Conservation (phyloP, 2,797 vertebrate species). For the Furcifer pardalis region DNA sequence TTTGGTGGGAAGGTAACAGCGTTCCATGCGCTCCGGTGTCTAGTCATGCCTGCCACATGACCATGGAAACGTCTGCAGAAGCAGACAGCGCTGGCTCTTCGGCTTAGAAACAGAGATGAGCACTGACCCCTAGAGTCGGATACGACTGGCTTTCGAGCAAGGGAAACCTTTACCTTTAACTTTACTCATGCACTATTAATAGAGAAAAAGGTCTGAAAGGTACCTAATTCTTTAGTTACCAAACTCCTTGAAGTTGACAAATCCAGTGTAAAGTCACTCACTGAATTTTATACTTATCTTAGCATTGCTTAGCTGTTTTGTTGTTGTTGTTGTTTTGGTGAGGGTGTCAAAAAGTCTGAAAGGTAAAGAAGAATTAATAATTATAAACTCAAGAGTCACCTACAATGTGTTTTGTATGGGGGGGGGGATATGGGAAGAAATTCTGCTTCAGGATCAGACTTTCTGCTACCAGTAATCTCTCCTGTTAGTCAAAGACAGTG, state of each 20-base stretch:
- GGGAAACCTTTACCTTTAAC: too few relatives aligned
- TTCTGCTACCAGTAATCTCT: not conserved
- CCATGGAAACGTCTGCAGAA: too few relatives aligned
- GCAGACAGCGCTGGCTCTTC: too few relatives aligned
- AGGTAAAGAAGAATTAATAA: constrained; percentile 18
- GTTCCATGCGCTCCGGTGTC: too few relatives aligned
- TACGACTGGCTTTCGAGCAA: too few relatives aligned
- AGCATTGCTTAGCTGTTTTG: constrained; percentile 3
- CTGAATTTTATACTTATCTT: constrained; percentile 44
- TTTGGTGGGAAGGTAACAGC: too few relatives aligned
- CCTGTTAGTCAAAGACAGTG: not conserved
- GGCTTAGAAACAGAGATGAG: too few relatives aligned
- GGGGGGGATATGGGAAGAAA: not conserved
- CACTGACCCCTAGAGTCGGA: too few relatives aligned
- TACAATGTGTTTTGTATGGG: constrained; percentile 11
- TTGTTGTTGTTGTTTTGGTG: too few relatives aligned
- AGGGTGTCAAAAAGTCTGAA: constrained; percentile 10
- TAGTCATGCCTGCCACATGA: too few relatives aligned
- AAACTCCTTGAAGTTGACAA: constrained; percentile 35
- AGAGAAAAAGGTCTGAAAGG: constrained; percentile 41
- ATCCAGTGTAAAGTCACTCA: constrained; percentile 30
- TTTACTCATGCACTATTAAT: constrained; percentile 48
- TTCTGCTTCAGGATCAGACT: constrained; percentile 40
- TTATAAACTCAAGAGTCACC: not conserved
- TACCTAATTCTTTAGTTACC: constrained; percentile 38